Conservation (phyloP, 2,113 vertebrate genomes). For the Andinoacara biseriatus region DNA sequence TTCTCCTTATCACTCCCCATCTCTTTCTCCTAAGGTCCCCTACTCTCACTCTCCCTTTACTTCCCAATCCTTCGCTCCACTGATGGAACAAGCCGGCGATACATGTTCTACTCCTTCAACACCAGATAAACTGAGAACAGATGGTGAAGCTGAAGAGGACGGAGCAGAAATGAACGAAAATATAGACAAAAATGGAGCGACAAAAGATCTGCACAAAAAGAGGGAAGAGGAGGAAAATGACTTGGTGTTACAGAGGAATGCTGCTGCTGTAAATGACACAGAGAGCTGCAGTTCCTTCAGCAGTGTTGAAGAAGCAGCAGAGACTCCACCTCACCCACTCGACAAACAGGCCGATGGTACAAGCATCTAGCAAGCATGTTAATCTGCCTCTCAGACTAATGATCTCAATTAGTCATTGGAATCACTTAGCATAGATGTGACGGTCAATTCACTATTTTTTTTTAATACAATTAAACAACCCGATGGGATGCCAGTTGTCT, state of each 20-base stretch:
- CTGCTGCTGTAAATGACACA: constrained; percentile 72
- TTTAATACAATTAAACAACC: background rate
- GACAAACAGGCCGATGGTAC: background rate
- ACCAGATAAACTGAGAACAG: background rate
- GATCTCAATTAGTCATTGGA: background rate
- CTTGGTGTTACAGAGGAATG: constrained; percentile 56
- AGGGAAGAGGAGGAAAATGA: constrained; percentile 29
- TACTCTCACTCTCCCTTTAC: constrained; percentile 43
- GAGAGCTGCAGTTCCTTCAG: constrained; percentile 80
- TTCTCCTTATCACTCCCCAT: constrained; percentile 51
- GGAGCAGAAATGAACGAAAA: background rate
- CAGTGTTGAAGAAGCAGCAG: constrained; percentile 76
- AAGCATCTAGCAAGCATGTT: background rate
- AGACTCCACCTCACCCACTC: constrained; percentile 46
- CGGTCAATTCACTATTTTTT: too few relatives aligned
- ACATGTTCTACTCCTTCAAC: constrained; percentile 4
- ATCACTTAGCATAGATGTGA: background rate
- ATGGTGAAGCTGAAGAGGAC: background rate
- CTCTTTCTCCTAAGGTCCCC: constrained; percentile 40
- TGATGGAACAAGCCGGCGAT: constrained; percentile 21
- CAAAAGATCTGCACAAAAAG: constrained; percentile 7
- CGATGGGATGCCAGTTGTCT: background rate
- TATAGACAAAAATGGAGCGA: background rate
- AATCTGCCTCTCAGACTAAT: background rate
- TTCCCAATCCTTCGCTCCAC: background rate